Evolutionary conservation across 2,888 invertebrate species (phyloP), one percentile per base, ranked within the genome.

Genomic region (Tholera decimalis): DNA sequence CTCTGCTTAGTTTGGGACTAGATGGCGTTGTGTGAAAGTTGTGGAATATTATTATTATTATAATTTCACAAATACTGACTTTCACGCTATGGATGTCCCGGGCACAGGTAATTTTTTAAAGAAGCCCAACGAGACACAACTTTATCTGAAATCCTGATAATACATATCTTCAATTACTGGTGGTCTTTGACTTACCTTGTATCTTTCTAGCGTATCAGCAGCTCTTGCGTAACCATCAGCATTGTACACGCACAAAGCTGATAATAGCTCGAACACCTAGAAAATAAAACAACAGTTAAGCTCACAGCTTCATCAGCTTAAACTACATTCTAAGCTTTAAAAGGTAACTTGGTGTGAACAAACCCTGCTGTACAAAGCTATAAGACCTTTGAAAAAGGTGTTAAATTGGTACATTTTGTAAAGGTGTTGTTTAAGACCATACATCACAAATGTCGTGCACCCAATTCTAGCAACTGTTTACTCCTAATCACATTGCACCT

Each of bases 201-300:
- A 99, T 91, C 98, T 97, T 89, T 99, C 98, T 84, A 99, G 96
- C 37, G 98, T 98, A 91, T 99, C 98, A 83, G 98, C 97, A 61
- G 98, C 98, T 79, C 98, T 96, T 73, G 97, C 97, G 89, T 98
- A 98, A 55, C 98, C 99, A 78, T 99, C 98, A 68, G 97, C 97
- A 88, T 98, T 99, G 96, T 99, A 99, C 63, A 98, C 98, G 91
- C 99, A 99, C 68, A 99, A 96, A 33, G 99, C 99, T 58, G 99
- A 98, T 79, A 99, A 96, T 72, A 99, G 96, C 96, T 99, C 99
- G 93, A 99, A 98, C 88, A 99, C 98, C 95, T 95, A 87, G 0
- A 49, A 39, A 55, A 37, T 26, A 49, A 6, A 35, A 35, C 2
- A 35, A 3, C 0, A 9, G 2, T 51, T 49, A 41, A 18, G 2